These are phyloP conservation scores for Speoplatyrhinus poulsoni DNA, from an alignment of 2,113 vertebrate species.

Conservation along the genomic window DNA sequence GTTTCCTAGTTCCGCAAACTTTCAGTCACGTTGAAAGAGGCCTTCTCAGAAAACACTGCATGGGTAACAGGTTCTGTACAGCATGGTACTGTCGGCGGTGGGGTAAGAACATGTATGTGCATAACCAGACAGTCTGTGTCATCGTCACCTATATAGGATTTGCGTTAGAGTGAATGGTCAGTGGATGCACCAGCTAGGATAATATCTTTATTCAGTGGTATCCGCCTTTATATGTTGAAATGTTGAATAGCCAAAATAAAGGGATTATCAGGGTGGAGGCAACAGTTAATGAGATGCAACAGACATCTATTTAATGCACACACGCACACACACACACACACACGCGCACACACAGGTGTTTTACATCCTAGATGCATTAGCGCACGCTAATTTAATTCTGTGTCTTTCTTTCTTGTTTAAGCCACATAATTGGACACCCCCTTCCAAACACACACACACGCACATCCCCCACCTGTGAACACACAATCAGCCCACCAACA, in stretches of 20 bases:
- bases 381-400: neutral
- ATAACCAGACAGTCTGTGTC: slow-evolving; percentile 25
- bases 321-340: slow-evolving; percentile 8
- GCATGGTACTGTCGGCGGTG: slow-evolving; percentile 27
- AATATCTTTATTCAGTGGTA: slow-evolving; percentile 60
- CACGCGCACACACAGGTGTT: neutral
- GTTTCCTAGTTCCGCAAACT: slow-evolving; percentile 47
- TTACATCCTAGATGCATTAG: slow-evolving; percentile 8
- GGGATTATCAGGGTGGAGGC: slow-evolving; percentile 59
- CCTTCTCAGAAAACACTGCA: slow-evolving; percentile 38
- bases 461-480: neutral
- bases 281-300: slow-evolving; percentile 63
- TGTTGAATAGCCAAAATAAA: slow-evolving; percentile 65
- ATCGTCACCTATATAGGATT: slow-evolving; percentile 61
- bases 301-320: slow-evolving; percentile 31
- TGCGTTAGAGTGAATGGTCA: slow-evolving; percentile 39
- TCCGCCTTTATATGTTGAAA: slow-evolving; percentile 49
- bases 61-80: no score
- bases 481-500: neutral
- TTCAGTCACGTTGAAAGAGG: slow-evolving; percentile 48
- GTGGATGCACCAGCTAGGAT: slow-evolving; percentile 19
- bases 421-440: neutral
- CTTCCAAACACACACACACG: neutral
- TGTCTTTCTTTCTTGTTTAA: neutral
- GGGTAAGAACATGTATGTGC: neutral